Conservation (phyloP, 2,888 invertebrate species). For the Papilio gigon region DNA sequence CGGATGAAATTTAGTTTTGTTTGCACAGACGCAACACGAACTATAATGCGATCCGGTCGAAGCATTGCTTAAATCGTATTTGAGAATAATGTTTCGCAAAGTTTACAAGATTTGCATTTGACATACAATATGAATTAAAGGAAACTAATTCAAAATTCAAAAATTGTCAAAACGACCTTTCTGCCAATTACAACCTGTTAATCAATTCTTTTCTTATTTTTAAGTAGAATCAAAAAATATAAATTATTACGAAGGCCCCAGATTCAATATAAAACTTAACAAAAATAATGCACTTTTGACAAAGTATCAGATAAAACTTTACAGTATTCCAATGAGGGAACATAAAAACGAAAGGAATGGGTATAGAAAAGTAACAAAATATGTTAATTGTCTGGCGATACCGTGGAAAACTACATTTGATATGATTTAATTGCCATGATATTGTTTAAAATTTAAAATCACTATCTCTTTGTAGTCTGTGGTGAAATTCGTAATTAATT, state of each 20-base stretch:
- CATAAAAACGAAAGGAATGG: background rate
- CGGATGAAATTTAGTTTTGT: slow-evolving; percentile 66
- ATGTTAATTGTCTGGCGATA: background rate
- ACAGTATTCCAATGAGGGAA: background rate
- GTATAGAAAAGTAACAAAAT: background rate
- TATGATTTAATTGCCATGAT: background rate
- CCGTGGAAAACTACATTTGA: background rate
- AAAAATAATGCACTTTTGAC: background rate
- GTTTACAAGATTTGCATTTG: background rate
- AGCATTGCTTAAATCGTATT: slow-evolving; percentile 56
- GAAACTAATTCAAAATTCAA: slow-evolving; percentile 5
- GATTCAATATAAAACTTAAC: background rate
- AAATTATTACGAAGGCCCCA: background rate
- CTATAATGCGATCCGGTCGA: slow-evolving; percentile 62
- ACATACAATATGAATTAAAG: background rate
- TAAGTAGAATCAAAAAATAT: background rate
- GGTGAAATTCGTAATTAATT: background rate
- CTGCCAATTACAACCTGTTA: background rate
- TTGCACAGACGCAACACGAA: slow-evolving; percentile 60
- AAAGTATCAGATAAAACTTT: background rate
- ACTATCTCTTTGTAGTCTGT: background rate
- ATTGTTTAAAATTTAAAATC: too few relatives aligned
- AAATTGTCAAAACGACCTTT: background rate
- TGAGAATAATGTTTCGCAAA: background rate
- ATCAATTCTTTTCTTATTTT: slow-evolving; percentile 13